phyloP scores from a whole-genome alignment of 2,888 invertebrate genomes.

The Automeris io region DNA sequence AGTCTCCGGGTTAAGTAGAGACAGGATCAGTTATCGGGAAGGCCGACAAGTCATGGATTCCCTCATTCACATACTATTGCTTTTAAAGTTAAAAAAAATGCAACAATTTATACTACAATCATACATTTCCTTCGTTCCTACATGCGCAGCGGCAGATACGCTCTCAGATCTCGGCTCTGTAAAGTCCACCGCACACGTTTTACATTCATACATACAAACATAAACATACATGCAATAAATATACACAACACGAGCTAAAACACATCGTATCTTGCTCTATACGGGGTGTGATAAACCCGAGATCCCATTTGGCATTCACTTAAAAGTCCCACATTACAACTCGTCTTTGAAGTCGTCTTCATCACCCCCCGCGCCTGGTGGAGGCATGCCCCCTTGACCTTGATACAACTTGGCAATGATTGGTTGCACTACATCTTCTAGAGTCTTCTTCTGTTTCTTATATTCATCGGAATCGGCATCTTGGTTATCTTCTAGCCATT shows the following conservation, averaged over 20 bases:
- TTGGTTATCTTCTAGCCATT: conserved; percentile 97
- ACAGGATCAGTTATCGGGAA: conserved; percentile 36
- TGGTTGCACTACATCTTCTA: conserved; percentile 97
- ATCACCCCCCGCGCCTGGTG: conserved; percentile 83
- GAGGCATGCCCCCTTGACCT: conserved; percentile 87
- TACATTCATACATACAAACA: conserved; percentile 24
- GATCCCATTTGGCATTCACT: conserved; percentile 65
- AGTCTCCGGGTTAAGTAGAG: conserved; percentile 50
- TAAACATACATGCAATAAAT: conserved; percentile 54
- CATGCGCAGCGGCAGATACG: conserved; percentile 38
- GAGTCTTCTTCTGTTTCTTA: conserved; percentile 95
- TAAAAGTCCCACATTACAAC: conserved; percentile 78
- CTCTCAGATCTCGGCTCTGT: conserved; percentile 40
- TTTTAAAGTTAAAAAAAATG: conserved; percentile 67
- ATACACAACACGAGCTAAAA: conserved; percentile 63
- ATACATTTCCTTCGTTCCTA: conserved; percentile 11
- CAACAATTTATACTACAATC: conserved; percentile 55
- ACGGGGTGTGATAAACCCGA: conserved; percentile 33
- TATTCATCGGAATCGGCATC: conserved; percentile 95
- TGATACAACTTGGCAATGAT: conserved; percentile 98
- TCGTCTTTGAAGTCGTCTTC: conserved; percentile 90
- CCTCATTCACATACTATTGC: conserved; percentile 36
- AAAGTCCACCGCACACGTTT: conserved; percentile 39
- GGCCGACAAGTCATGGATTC: conserved; percentile 38
- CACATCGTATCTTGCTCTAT: conserved; percentile 34